Base-by-base conservation (phyloP, 2,113 vertebrate genomes). In the Dunckerocampus dactyliophorus region DNA sequence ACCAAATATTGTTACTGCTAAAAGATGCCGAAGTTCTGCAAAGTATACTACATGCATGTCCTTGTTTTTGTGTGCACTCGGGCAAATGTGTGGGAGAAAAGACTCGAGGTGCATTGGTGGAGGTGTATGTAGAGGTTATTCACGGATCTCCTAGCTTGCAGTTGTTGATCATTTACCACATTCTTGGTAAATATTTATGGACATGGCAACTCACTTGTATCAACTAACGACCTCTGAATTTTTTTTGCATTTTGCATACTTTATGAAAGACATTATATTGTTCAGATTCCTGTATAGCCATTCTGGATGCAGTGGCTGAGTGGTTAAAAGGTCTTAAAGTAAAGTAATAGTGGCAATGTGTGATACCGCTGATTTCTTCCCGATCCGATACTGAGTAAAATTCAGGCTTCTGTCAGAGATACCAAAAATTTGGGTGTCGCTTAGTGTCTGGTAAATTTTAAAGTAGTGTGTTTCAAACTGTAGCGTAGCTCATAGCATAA, bases 71-170 rank as follows among this genome's bases (percentile, higher is more conserved):
- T 47, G 24, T 28, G 46, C n/a, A 21, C 34, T 62, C 48, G 42
- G 45, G 53, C 9, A 42, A 24, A 24, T 69, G 64, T 71, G 58
- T 63, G 62, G 62, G 62, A 62, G 62, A 65, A 16, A n/a, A 58
- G 34, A 6, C 51, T 66, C 4, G 47, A 56, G 53, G 54, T 63
- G 55, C 17, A 59, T 22, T 56, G 11, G 50, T 24, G 54, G 42
- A 63, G 67, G 69, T 62, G 69, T 67, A 45, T 37, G 42, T 60
- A 31, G 28, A 63, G 54, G 68, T 60, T 60, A 63, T 60, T 60
- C 37, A 59, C 31, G 50, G 48, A 43, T 48, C 19, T 45, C 10
- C 42, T 17, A 48, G 52, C 42, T 43, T 34, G 46, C 22, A 31
- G 49, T 47, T 21, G 17, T 62, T 62, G 63, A 59, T 59, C 6